Base-by-base conservation (phyloP, 2,888 invertebrate genomes). In the Mechanitis messenoides region DNA sequence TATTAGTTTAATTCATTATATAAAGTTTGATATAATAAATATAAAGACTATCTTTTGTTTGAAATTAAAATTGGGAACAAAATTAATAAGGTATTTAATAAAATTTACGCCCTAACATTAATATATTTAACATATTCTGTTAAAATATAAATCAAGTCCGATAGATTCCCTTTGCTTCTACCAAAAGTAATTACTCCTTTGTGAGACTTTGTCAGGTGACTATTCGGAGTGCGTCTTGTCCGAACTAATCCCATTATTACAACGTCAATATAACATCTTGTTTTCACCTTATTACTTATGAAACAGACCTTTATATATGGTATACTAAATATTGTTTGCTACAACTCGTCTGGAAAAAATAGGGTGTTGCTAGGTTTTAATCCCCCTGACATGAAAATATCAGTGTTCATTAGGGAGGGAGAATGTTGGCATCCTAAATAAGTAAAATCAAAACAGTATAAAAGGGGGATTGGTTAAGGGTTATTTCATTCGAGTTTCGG, bases 311-410 rank as follows among this genome's bases (percentile, higher is more conserved):
- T 55, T 61, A 56, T 55, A 61, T 54, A 59, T 55, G 42, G 61
- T 56, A 47, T n/a, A 58, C 38, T 59, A 58, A 64, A 63, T 42
- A 35, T 56, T 55, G 55, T 60, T 61, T 53, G 56, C 31, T 50
- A 33, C 20, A 56, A 47, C 57, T 58, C 58, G 64, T 61, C 59
- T 59, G 59, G 59, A 59, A 57, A 42, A 47, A 28, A 12, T 57
- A 63, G 63, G 66, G 64, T 64, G 66, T 66, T 66, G 66, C 66
- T 66, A 64, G 64, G 66, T 66, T 66, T 61, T 59, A 56, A 55
- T 20, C 57, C n/a, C 54, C 55, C 35, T 35, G 20, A 55, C 35
- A n/a, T 55, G 33, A 12, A 56, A 54, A 50, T 64, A 54, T 59
- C 42, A 53, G 33, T 38, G 53, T 58, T 55, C 53, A 56, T 50